phyloP scores from a whole-genome alignment of 2,888 invertebrate species.

The Galeruca laticollis region DNA sequence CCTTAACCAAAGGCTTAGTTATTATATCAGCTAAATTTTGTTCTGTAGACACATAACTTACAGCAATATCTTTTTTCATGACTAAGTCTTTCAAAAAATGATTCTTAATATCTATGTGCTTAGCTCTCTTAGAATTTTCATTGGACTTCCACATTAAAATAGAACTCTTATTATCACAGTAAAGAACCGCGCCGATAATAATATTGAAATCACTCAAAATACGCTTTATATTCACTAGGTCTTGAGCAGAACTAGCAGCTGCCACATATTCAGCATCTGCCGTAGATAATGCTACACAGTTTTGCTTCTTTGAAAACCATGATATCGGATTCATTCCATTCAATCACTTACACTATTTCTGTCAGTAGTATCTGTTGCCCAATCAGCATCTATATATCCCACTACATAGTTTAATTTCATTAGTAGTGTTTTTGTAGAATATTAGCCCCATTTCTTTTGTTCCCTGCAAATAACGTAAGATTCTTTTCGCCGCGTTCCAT shows the following conservation, averaged over 20 bases:
- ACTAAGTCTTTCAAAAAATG: conserved; percentile 33
- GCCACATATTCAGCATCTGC: conserved; percentile 18
- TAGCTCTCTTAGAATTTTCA: conserved; percentile 31
- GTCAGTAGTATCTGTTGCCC: neutral
- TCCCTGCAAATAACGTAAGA: neutral
- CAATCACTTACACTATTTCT: conserved; percentile 12
- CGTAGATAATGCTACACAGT: conserved; percentile 1
- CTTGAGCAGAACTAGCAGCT: conserved; percentile 23
- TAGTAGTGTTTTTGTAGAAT: too few species aligned
- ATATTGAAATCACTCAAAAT: conserved; percentile 21
- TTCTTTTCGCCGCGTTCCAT: neutral
- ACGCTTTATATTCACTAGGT: conserved; percentile 31
- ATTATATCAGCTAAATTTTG: conserved; percentile 31
- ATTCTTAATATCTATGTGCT: conserved; percentile 33
- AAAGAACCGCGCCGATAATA: conserved; percentile 7
- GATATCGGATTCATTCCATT: neutral
- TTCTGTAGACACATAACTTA: conserved; percentile 30
- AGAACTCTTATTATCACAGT: conserved; percentile 33
- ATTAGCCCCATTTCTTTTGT: too few species aligned
- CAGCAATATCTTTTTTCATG: conserved; percentile 16
- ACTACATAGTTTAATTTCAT: neutral
- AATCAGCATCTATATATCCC: neutral
- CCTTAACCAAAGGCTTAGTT: conserved; percentile 29
- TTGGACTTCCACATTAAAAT: conserved; percentile 30
- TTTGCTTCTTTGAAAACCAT: conserved; percentile 2